Evolutionary conservation across 2,797 vertebrate species (phyloP).

Genomic region (Diglossa cyanea): DNA sequence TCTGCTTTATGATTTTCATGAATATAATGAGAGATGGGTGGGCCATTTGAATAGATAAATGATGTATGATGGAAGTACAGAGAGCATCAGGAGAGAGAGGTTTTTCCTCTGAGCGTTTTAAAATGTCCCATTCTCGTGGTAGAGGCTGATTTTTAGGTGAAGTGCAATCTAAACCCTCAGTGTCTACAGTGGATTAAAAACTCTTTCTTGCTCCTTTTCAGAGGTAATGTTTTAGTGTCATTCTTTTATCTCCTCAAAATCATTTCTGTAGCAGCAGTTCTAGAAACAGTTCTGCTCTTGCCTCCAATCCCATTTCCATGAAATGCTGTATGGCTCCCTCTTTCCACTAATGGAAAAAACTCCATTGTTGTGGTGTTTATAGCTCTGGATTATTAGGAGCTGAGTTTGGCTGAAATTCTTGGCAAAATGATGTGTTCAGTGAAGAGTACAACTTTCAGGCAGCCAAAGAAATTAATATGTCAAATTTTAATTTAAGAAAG

Average conservation of each 20-base stretch:
- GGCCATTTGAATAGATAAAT: background rate
- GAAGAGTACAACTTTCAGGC: constrained; percentile 1
- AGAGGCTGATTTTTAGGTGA: background rate
- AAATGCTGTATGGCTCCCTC: background rate
- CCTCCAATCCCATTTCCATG: background rate
- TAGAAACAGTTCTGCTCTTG: background rate
- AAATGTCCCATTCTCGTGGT: background rate
- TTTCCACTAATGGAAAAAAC: background rate
- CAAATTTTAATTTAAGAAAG: constrained; percentile 46
- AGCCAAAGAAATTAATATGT: constrained; percentile 42
- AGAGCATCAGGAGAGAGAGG: background rate
- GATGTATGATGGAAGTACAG: background rate
- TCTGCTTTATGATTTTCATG: background rate
- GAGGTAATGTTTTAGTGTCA: background rate
- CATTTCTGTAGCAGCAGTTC: background rate
- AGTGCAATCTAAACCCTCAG: background rate
- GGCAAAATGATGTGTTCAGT: constrained; percentile 14
- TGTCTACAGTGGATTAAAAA: background rate
- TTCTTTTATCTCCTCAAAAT: background rate
- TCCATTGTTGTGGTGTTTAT: constrained; percentile 44
- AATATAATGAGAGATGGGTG: background rate
- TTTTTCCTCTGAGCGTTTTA: background rate
- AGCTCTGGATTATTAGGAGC: constrained; percentile 26
- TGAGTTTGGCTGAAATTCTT: constrained; percentile 27
- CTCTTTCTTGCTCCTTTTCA: background rate